Evolutionary conservation across 2,888 invertebrate genomes (phyloP).

Genomic region (Zygogramma bicolorata): DNA sequence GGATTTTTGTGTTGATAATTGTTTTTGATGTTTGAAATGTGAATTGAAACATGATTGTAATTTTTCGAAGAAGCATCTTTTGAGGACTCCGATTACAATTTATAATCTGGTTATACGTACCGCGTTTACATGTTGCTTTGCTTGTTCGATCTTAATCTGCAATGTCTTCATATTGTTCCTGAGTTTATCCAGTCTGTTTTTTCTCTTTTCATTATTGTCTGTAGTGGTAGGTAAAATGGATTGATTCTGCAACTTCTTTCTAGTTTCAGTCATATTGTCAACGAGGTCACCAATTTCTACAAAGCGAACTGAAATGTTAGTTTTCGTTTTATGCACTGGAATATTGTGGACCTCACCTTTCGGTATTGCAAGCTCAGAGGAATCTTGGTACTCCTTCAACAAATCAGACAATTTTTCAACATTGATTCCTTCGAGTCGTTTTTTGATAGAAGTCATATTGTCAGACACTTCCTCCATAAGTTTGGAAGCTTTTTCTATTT

Average conservation of each 20-base stretch:
- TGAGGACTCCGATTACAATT: too few species aligned
- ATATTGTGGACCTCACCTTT: conserved; percentile 50
- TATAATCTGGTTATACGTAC: too few species aligned
- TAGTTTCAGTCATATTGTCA: conserved; percentile 37
- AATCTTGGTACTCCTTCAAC: conserved; percentile 57
- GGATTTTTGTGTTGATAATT: too few species aligned
- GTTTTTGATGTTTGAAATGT: too few species aligned
- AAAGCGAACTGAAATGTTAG: conserved; percentile 7
- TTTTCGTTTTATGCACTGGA: background rate
- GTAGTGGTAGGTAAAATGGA: conserved; percentile 19
- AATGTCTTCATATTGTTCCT: conserved; percentile 76
- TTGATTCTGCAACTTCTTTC: conserved; percentile 34
- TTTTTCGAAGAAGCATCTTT: too few species aligned
- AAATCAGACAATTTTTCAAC: conserved; percentile 58
- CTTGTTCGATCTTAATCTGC: conserved; percentile 79
- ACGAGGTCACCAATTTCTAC: conserved; percentile 42
- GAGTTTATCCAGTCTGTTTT: conserved; percentile 19
- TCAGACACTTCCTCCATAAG: conserved; percentile 53
- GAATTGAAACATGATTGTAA: too few species aligned
- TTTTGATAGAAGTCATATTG: conserved; percentile 58
- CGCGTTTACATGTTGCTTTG: conserved; percentile 84
- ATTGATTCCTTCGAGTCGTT: conserved; percentile 58
- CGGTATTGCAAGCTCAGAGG: conserved; percentile 55
- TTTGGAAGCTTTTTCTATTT: conserved; percentile 46
- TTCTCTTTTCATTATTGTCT: conserved; percentile 15